Evolutionary conservation across 2,797 vertebrate genomes (phyloP).

Genomic region (Rhinoraja longicauda): DNA sequence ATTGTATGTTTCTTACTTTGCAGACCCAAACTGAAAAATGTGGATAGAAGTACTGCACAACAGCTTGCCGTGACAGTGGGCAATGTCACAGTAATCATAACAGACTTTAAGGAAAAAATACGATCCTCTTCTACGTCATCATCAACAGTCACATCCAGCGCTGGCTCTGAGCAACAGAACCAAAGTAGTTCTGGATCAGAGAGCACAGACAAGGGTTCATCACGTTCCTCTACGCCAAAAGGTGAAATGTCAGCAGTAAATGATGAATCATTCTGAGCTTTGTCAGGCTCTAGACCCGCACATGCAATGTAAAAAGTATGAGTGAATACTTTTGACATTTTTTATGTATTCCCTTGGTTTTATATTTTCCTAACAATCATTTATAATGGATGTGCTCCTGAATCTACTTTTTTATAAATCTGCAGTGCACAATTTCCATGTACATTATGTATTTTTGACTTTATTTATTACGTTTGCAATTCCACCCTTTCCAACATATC

Average conservation of each 20-base stretch:
- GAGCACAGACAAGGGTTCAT: slow-evolving; percentile 98
- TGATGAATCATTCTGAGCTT: slow-evolving; percentile 90
- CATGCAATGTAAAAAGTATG: slow-evolving; percentile 69
- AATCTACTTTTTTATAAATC: slow-evolving; percentile 83
- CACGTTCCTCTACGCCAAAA: slow-evolving; percentile 93
- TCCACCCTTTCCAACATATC: slow-evolving; percentile 72
- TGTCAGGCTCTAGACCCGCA: slow-evolving; percentile 49
- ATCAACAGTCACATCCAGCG: slow-evolving; percentile 95
- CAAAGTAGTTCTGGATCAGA: slow-evolving; percentile 96
- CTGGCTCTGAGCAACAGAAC: slow-evolving; percentile 94
- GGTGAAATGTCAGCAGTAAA: slow-evolving; percentile 87
- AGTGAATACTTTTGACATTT: slow-evolving; percentile 74
- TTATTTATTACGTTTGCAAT: slow-evolving; percentile 97
- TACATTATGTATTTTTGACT: slow-evolving; percentile 75
- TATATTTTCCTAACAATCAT: slow-evolving; percentile 84
- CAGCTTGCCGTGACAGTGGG: slow-evolving; percentile 97
- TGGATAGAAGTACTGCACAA: slow-evolving; percentile 95
- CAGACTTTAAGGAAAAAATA: slow-evolving; percentile 99
- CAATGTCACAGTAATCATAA: slow-evolving; percentile 98
- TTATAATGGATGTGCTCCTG: slow-evolving; percentile 97
- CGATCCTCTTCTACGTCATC: slow-evolving; percentile 95
- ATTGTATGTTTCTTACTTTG: slow-evolving; percentile 42
- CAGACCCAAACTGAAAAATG: slow-evolving; percentile 97
- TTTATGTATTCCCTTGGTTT: slow-evolving; percentile 93
- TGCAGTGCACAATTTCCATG: slow-evolving; percentile 91